Conservation (phyloP, 2,797 vertebrate genomes). For the Oreortyx pictus region DNA sequence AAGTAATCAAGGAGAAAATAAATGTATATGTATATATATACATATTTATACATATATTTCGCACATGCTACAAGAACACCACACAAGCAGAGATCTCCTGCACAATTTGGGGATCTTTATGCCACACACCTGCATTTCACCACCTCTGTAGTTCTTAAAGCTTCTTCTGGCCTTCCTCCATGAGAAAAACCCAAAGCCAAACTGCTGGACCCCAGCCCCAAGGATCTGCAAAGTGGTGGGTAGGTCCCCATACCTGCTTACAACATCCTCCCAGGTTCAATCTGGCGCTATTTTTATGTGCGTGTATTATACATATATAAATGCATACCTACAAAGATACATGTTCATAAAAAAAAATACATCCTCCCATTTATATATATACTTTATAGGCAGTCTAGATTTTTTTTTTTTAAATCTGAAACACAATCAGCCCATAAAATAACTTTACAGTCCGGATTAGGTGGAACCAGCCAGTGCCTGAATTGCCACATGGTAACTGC, state of each 20-base stretch:
- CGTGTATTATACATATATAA: not conserved
- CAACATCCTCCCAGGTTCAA: not conserved
- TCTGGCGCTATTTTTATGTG: not conserved
- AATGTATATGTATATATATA: not conserved
- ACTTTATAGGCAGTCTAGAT: not conserved
- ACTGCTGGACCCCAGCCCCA: not conserved
- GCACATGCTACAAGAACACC: accelerated
- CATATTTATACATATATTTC: not conserved
- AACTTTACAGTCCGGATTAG: conserved; percentile 1
- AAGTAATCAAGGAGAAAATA: not conserved
- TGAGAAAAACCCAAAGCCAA: not conserved
- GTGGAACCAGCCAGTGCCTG: not conserved
- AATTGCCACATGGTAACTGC: conserved; percentile 38
- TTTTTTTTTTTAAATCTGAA: not conserved
- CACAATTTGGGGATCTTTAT: not conserved
- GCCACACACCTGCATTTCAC: not conserved
- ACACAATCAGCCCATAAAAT: not conserved
- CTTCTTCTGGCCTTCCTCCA: not conserved
- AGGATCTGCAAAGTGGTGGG: not conserved
- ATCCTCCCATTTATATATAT: not conserved
- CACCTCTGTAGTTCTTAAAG: not conserved
- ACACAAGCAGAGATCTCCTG: not conserved
- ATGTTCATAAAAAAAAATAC: not conserved
- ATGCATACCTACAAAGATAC: not conserved
- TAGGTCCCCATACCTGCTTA: not conserved